Evolutionary conservation across 2,888 invertebrate species (phyloP).

Genomic region (Volucella bombylans): DNA sequence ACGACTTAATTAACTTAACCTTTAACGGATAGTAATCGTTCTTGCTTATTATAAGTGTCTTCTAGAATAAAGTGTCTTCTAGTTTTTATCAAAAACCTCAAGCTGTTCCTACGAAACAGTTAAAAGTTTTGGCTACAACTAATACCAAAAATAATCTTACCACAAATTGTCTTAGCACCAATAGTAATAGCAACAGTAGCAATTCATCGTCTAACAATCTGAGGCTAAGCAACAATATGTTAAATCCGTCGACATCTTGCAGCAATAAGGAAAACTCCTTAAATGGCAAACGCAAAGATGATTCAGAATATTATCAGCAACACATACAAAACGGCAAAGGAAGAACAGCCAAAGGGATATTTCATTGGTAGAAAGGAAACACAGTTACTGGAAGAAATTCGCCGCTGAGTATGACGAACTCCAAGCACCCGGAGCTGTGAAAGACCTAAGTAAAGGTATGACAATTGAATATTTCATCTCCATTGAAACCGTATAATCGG

Average conservation of each 20-base stretch:
- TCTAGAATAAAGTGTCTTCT: slow-evolving; percentile 33
- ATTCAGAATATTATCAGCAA: too few species aligned
- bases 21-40: slow-evolving; percentile 54
- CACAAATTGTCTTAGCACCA: slow-evolving; percentile 58
- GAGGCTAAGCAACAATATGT: slow-evolving; percentile 73
- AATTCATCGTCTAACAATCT: slow-evolving; percentile 46
- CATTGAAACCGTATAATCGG: too few species aligned
- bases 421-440: too few species aligned
- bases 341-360: too few species aligned
- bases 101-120: slow-evolving; percentile 44
- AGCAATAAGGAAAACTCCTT: slow-evolving; percentile 79
- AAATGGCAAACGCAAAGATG: too few species aligned
- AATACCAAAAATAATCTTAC: slow-evolving; percentile 43
- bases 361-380: too few species aligned
- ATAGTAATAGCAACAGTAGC: slow-evolving; percentile 74
- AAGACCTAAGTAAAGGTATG: too few species aligned
- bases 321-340: too few species aligned
- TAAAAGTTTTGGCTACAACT: slow-evolving; percentile 28
- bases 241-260: slow-evolving; percentile 76
- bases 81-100: slow-evolving; percentile 55
- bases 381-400: too few species aligned
- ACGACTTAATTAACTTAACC: too few species aligned
- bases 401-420: too few species aligned
- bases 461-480: too few species aligned
- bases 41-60: slow-evolving; percentile 11